Conservation (phyloP, 1,140 invertebrate species). For the Drosophila yakuba region DNA sequence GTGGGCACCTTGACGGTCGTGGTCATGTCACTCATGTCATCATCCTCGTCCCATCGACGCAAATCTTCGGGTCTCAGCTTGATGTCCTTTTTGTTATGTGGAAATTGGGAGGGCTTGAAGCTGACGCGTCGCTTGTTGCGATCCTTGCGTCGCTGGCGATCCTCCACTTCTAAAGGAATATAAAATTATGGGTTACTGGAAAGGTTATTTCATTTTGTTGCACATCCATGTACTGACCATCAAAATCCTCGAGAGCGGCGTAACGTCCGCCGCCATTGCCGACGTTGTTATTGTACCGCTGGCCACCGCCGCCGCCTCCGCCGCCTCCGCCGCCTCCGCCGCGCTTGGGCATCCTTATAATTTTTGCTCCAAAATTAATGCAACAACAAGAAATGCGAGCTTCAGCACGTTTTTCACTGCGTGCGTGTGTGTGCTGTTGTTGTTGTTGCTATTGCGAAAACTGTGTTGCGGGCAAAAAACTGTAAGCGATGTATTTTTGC, state of each 20-base stretch:
- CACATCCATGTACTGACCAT: constrained; percentile 43
- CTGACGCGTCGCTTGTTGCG: constrained; percentile 78
- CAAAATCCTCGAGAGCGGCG: constrained; percentile 60
- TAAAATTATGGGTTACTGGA: background rate
- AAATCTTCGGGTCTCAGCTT: constrained; percentile 68
- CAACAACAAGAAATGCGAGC: background rate
- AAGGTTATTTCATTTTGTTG: background rate
- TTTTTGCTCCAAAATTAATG: background rate
- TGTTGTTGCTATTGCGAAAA: constrained; percentile 1
- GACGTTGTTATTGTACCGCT: constrained; percentile 62
- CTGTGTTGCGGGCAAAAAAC: background rate
- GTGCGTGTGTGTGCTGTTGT: background rate
- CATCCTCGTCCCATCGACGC: constrained; percentile 79
- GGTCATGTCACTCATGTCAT: constrained; percentile 73
- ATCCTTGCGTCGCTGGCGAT: constrained; percentile 68
- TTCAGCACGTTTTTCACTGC: constrained; percentile 21
- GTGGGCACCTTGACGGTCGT: constrained; percentile 43
- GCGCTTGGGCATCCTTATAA: constrained; percentile 67
- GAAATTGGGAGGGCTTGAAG: constrained; percentile 68
- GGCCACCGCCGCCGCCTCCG: constrained; percentile 29
- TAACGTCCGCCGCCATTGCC: constrained; percentile 61
- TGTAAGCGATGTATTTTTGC: background rate
- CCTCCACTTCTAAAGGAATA: constrained; percentile 37
- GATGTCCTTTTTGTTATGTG: constrained; percentile 61
- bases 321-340: constrained; percentile 42